These are phyloP conservation scores for Seriola quinqueradiata DNA, from an alignment of 2,113 vertebrate genomes.

Conservation along the genomic window DNA sequence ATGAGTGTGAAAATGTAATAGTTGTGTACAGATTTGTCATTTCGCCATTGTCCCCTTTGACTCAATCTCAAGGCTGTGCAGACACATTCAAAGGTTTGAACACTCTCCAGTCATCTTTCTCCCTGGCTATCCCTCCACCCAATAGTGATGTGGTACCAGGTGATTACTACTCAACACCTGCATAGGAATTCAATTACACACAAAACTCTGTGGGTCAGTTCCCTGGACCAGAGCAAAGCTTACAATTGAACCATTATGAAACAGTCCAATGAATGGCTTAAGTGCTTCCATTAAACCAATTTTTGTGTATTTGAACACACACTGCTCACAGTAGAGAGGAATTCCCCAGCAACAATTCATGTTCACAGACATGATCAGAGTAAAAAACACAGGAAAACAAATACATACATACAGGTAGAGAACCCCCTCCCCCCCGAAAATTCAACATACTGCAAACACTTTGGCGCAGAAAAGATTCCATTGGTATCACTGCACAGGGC, in stretches of 20 bases:
- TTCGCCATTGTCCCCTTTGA: constrained; percentile 62
- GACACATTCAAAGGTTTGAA: constrained; percentile 59
- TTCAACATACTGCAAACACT: constrained; percentile 28
- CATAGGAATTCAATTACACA: constrained; percentile 70
- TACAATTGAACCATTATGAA: constrained; percentile 57
- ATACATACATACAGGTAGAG: constrained; percentile 30
- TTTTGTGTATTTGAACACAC: constrained; percentile 49
- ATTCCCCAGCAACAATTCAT: constrained; percentile 59
- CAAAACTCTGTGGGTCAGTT: constrained; percentile 59
- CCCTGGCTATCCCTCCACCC: constrained; percentile 49
- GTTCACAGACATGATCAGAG: constrained; percentile 50
- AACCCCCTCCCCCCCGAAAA: neutral
- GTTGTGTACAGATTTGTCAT: constrained; percentile 74
- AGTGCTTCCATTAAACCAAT: constrained; percentile 65
- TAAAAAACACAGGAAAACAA: constrained; percentile 7
- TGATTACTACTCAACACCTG: constrained; percentile 68
- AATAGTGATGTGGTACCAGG: constrained; percentile 71
- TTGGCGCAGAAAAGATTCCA: constrained; percentile 68
- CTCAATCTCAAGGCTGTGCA: constrained; percentile 59
- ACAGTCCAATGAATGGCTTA: constrained; percentile 78
- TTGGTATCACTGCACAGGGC: constrained; percentile 49
- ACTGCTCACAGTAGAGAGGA: constrained; percentile 67
- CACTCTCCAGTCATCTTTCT: constrained; percentile 38
- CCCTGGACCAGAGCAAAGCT: constrained; percentile 64
- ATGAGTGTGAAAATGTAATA: constrained; percentile 48